Conservation (phyloP, 2,888 invertebrate genomes). For the Meiosimyza platycephala region DNA sequence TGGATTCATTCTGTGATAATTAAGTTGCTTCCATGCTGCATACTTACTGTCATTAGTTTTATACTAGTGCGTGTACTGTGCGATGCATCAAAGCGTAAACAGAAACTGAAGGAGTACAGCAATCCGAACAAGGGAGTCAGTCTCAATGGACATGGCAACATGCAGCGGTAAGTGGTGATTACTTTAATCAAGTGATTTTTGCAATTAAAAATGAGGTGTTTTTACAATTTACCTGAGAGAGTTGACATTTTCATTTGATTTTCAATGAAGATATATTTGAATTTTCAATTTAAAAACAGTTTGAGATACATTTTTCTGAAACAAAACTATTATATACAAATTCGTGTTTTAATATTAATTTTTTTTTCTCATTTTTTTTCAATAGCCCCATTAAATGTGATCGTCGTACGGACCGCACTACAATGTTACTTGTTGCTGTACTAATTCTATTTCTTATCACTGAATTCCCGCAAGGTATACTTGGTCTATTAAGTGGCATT, state of each 20-base stretch:
- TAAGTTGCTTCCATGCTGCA: slow-evolving; percentile 79
- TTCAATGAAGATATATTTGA: background rate
- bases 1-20: slow-evolving; percentile 82
- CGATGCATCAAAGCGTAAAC: slow-evolving; percentile 80
- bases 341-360: background rate
- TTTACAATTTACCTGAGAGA: background rate
- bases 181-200: background rate
- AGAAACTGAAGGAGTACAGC: slow-evolving; percentile 75
- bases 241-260: background rate
- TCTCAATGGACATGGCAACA: slow-evolving; percentile 47
- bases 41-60: slow-evolving; percentile 76
- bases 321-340: no score
- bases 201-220: background rate
- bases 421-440: slow-evolving; percentile 89
- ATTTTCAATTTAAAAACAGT: background rate
- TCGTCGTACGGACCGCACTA: slow-evolving; percentile 86
- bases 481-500: slow-evolving; percentile 78
- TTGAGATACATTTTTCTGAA: background rate
- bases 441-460: slow-evolving; percentile 87
- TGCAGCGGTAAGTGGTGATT: slow-evolving; percentile 44
- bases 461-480: slow-evolving; percentile 85
- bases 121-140: slow-evolving; percentile 68
- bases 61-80: slow-evolving; percentile 77
- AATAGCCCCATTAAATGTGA: slow-evolving; percentile 71
- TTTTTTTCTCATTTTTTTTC: slow-evolving; percentile 7